Base-by-base conservation (phyloP, 1,140 invertebrate species). In the Zelostemma sp. region DNA sequence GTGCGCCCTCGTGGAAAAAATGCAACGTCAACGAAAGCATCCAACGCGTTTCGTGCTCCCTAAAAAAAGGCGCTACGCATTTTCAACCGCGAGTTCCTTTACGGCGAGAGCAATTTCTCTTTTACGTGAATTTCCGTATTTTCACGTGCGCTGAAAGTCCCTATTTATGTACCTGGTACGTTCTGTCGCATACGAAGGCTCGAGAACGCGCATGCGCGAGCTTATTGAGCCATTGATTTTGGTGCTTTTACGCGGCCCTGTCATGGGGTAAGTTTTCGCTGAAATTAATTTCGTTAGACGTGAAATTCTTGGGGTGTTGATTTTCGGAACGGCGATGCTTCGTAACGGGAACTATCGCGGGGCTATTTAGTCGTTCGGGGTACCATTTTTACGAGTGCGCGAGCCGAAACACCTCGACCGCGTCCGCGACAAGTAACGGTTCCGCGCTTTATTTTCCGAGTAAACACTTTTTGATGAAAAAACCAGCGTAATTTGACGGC, bases 251-350 rank as follows among this genome's bases (percentile, higher is more conserved):
- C 75, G 75, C 75, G 72, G 66, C 74, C 74, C 72, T 78, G 73
- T 75, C 74, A 81, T 80, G 81, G 80, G 81, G 81, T 83, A 85
- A 83, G 81, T 83, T 78, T 63, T 65, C 48, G 66, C 73, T 51
- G 46, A 33, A 45, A 64, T 72, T 76, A 62, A 71, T 73, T 77
- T 74, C 54, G 35, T 59, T 58, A 49, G 47, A 56, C 67, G 62
- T 15, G 4, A 57, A 47, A 51, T 46, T 68, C 54, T 71, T 25
- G 35, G 31, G 17, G 41, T 46, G 35, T 54, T 51, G 15, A 33
- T 9, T 35, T 31, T 45, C 49, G 41, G 25, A 60, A 53, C 38
- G 50, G 51, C 33, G 6, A 47, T 25, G 40, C 28, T 50, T 53
- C 21, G 33, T 5, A 15, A 16, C 28, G 19, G 17, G 2, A 50